Evolutionary conservation across 2,888 invertebrate species (phyloP).

Genomic region (Erebia palarica): DNA sequence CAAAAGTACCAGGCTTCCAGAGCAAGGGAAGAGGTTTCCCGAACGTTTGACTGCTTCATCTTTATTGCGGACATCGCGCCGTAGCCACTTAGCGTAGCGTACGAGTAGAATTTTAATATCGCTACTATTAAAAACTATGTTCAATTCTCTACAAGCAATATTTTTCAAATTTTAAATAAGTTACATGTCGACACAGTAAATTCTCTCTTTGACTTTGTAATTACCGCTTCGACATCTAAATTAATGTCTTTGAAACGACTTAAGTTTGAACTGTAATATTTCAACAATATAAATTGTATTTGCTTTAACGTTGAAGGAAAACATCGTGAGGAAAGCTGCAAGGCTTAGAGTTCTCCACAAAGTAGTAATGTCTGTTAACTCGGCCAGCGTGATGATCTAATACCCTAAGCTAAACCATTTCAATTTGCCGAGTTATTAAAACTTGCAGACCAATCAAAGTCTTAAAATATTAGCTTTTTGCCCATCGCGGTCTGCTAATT

Average conservation of each 20-base stretch:
- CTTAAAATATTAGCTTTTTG: no score
- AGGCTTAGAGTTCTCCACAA: no score
- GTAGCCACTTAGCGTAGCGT: constrained; percentile 11
- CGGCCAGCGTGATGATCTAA: no score
- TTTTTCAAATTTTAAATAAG: background rate
- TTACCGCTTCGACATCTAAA: constrained; percentile 14
- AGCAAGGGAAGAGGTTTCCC: constrained; percentile 45
- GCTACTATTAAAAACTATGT: background rate
- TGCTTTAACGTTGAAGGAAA: background rate
- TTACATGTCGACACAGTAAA: constrained; percentile 7
- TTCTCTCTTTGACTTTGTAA: constrained; percentile 8
- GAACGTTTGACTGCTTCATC: background rate
- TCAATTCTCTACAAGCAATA: background rate
- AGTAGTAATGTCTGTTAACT: no score
- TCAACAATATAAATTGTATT: constrained; percentile 1
- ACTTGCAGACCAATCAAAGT: no score
- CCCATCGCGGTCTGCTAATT: no score
- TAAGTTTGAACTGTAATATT: background rate
- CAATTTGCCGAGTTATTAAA: no score
- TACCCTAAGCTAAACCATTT: no score
- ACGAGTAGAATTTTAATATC: constrained; percentile 14
- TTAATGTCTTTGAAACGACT: constrained; percentile 10
- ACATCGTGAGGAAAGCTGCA: no score
- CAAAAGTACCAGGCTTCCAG: constrained; percentile 69
- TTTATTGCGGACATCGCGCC: background rate